Base-by-base conservation (phyloP, 2,797 vertebrate species). In the Acropternis orthonyx region DNA sequence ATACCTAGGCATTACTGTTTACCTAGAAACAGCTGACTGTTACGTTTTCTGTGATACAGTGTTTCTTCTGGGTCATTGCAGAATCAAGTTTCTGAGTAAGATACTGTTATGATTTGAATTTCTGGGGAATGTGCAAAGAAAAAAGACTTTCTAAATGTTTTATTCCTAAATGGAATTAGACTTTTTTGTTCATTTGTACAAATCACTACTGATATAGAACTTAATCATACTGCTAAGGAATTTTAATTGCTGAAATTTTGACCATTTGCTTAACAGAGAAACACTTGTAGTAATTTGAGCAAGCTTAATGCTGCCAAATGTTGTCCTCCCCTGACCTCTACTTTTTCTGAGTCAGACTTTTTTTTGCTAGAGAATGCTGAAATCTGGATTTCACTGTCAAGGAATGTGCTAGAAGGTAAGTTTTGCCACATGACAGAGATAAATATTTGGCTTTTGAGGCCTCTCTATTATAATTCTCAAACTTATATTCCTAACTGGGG, bases 341-440 rank as follows among this genome's bases (percentile, higher is more conserved):
- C 16, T 88, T 27, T 66, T 92, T 80, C 46, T 81, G 58, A 66
- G 7, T 4, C 16, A 85, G n/a, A 2, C 14, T 81, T 16, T 34
- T 8, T 34, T 95, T 96, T 94, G n/a, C 44, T 85, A 56, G 8
- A 77, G 32, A 62, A 75, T 61, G 9, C 23, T 72, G 24, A 46
- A 66, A 61, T 84, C 75, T 94, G 69, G 39, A 84, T 93, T 79
- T 95, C 51, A 74, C 94, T 96, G 66, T 44, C 48, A 75, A 87
- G 11, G 20, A 59, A 48, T 75, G 43, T 16, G 37, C 32, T 84
- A 46, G 49, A 92, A 91, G 27, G 28, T 76, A 83, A 62, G 3
- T 61, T 85, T 85, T 54, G 49, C 48, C 63, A 16, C 0, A 1
- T 75, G n/a, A 36, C 34, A 85, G 21, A 68, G 66, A 81, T 32